Base-by-base conservation (phyloP, 1,140 invertebrate species). In the Potamilus streckersoni region DNA sequence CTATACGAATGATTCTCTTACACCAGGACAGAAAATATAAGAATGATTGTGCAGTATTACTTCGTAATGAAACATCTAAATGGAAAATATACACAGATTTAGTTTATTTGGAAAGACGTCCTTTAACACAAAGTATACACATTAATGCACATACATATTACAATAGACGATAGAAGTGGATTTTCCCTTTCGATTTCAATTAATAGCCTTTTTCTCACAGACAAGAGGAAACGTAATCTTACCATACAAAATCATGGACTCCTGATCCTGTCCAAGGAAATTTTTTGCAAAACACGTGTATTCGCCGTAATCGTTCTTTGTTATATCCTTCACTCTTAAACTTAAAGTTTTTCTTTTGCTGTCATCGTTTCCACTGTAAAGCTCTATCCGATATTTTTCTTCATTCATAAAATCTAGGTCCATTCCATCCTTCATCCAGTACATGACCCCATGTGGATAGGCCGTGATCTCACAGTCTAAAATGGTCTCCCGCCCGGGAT, bases 381-480 rank as follows among this genome's bases (percentile, higher is more conserved):
- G 95, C 62, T 93, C 92, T 76, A 97, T 94, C 67, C 91, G 67
- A 57, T 72, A 72, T 72, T 77, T 92, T 90, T 97, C 96, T 89
- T 96, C 96, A 61, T 74, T 68, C 19, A 75, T 69, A 11, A 71
- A 71, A 15, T 67, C 74, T 15, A 83, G 71, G 19, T 83, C 74
- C 38, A 79, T 0, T 1, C 95, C 94, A 5, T 92, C 90, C 63
- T 68, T 77, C 62, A 38, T 94, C 97, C 97, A 98, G 82, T 95
- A 95, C 72, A 93, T 93, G 2, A 96, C 91, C 0, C 95, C 93
- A 81, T 95, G 94, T 0, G 97, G 96, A 88, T 93, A 97, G 1
- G 96, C 96, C 89, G 97, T 96, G 1, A 96, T 93, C 85, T 95
- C 93, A 84, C 97, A 98, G 88, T 96, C 94, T 2, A 97, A 89